Conservation (phyloP, 2,797 vertebrate genomes). For the Perodicticus potto region DNA sequence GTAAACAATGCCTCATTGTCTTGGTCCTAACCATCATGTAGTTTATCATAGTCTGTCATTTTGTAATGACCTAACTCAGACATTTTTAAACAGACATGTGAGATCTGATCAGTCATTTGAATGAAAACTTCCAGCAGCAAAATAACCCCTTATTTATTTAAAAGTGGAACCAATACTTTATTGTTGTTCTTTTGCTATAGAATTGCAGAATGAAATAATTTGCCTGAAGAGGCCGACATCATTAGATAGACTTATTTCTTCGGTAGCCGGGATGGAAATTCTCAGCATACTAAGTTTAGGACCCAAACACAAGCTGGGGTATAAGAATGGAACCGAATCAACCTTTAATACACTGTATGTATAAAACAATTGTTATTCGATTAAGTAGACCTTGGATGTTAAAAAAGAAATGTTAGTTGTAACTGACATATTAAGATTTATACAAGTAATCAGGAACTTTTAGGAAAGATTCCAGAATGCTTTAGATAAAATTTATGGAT, state of each 20-base stretch:
- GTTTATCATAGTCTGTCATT: conserved; percentile 86
- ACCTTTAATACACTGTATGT: conserved; percentile 27
- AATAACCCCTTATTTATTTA: conserved; percentile 84
- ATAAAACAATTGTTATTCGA: conserved; percentile 78
- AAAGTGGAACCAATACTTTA: conserved; percentile 74
- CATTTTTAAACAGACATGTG: conserved; percentile 82
- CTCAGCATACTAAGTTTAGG: conserved; percentile 8
- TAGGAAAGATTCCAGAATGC: not conserved
- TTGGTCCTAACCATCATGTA: conserved; percentile 80
- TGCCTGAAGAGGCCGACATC: conserved; percentile 71
- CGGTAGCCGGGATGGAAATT: not conserved
- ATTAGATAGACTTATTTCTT: conserved; percentile 36
- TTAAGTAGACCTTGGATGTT: conserved; percentile 60
- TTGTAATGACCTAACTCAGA: conserved; percentile 82
- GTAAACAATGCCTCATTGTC: conserved; percentile 89
- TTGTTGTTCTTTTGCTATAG: conserved; percentile 58
- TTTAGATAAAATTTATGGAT: conserved; percentile 30
- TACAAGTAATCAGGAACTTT: conserved; percentile 41
- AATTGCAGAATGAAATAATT: conserved; percentile 81
- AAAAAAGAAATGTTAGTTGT: conserved; percentile 74
- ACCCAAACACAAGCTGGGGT: not conserved
- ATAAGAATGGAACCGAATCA: not conserved
- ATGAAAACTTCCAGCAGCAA: conserved; percentile 81
- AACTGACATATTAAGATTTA: conserved; percentile 61
- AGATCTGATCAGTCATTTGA: conserved; percentile 83